Evolutionary conservation across 2,797 vertebrate species (phyloP), one percentile per base, ranked within the genome.

Genomic region (Eleutherodactylus coqui): DNA sequence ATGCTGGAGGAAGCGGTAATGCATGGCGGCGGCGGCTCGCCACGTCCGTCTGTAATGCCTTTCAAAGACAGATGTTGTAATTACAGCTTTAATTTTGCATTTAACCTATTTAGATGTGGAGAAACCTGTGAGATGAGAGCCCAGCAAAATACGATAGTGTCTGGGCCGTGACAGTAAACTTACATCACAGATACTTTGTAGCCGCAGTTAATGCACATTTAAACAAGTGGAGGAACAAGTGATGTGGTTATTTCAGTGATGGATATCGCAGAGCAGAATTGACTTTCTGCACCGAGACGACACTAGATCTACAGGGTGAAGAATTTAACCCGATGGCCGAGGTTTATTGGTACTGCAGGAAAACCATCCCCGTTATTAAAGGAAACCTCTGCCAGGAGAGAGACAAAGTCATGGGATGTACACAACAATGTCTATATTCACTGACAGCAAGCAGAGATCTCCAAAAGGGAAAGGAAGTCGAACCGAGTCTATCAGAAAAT

Each of bases 41-140:
- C 82, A 69, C 58, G 73, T 84, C 83, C 17, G 83, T 19, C 72
- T 34, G 45, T n/a, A 78, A 69, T 53, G 41, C 72, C 45, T 76
- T 67, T 62, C 72, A 77, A n/a, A 76, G 82, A 67, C 60, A 69
- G 60, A 76, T 85, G 83, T 76, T 77, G 82, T 36, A 53, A 77
- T 84, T 84, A 84, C 16, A 21, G 58, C 27, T 77, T 85, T 85
- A 41, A 69, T 69, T 85, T 67, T 85, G 83, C 32, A 77, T 85
- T 85, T 85, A 85, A 85, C 83, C 73, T 69, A 47, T 85, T 77
- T 78, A 85, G 70, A 69, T 67, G 38, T 38, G 55, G 27, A 49
- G 72, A 43, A 11, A 64, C 29, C 55, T 34, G 41, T 16, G 47
- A 84, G 72, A 76, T 45, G 34, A 75, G 41, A 29, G 14, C 10